Base-by-base conservation (phyloP, 2,888 invertebrate genomes). In the Pseudanteris insignis region DNA sequence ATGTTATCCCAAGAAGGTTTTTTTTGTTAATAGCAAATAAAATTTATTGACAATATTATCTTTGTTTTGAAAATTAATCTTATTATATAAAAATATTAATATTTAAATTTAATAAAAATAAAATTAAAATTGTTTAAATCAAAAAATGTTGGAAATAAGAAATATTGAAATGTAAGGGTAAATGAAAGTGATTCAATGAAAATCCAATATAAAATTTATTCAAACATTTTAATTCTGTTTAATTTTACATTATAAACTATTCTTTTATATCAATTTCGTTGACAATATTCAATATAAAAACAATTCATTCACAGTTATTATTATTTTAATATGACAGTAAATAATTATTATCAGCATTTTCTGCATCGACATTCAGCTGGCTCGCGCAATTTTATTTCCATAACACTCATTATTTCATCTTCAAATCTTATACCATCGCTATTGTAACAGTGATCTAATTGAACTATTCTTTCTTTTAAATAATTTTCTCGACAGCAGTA, bases 341-440 rank as follows among this genome's bases (percentile, higher is more conserved):
- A n/a, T n/a, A n/a, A n/a, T n/a, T n/a, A n/a, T n/a, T 92, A 92
- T 57, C 93, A 92, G 77, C 94, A 94, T 81, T 93, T 92, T 80
- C 87, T 91, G 78, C 94, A 95, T 81, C 90, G 90, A 82, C 94
- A 95, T 71, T 94, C 92, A 21, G 89, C 88, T 0, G 94, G 95
- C 79, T 94, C 94, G 57, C 89, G 85, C 53, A 95, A 83, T 69
- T 89, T 89, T 29, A 94, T 86, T 72, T 92, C 90, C 90, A 94
- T 90, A 7, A 86, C 83, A 28, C 89, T 88, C 68, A 84, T 82
- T 21, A 88, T 88, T 68, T 87, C 87, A 6, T 86, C 84, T 43
- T 85, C 87, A 41, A 95, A 81, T 64, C 91, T 84, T 13, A 90
- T 82, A 2, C 94, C 94, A 79, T 94, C 94, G 9, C 92, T 89